These are phyloP conservation scores for Menura novaehollandiae DNA, from an alignment of 2,113 vertebrate genomes.

Conservation along the genomic window DNA sequence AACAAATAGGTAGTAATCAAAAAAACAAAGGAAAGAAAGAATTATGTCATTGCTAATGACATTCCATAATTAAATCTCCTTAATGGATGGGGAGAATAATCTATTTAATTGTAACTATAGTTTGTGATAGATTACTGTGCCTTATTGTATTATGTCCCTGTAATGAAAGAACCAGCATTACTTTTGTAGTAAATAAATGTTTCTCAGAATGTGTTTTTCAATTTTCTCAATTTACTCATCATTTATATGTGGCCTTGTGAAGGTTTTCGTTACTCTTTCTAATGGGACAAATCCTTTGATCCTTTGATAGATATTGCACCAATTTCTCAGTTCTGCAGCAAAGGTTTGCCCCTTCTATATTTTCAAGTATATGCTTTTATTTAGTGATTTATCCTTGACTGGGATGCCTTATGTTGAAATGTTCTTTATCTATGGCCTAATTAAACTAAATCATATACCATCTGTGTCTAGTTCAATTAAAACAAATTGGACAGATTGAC, in stretches of 20 bases:
- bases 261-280: background rate
- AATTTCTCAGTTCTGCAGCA: background rate
- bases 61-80: slow-evolving; percentile 18
- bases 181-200: background rate
- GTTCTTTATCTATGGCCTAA: slow-evolving; percentile 19
- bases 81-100: slow-evolving; percentile 19
- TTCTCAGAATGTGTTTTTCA: background rate
- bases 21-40: background rate
- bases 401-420: background rate
- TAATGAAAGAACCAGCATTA: background rate
- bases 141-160: background rate
- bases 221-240: background rate
- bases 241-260: background rate
- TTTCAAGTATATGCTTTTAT: background rate
- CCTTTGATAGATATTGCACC: background rate
- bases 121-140: background rate
- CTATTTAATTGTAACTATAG: slow-evolving; percentile 8
- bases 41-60: background rate
- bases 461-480: slow-evolving; percentile 20
- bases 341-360: background rate
- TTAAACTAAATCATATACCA: background rate
- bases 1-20: background rate
- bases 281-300: background rate
- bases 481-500: slow-evolving; percentile 39
- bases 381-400: background rate